Base-by-base conservation (phyloP, 2,888 invertebrate genomes). In the Diarsia brunnea region DNA sequence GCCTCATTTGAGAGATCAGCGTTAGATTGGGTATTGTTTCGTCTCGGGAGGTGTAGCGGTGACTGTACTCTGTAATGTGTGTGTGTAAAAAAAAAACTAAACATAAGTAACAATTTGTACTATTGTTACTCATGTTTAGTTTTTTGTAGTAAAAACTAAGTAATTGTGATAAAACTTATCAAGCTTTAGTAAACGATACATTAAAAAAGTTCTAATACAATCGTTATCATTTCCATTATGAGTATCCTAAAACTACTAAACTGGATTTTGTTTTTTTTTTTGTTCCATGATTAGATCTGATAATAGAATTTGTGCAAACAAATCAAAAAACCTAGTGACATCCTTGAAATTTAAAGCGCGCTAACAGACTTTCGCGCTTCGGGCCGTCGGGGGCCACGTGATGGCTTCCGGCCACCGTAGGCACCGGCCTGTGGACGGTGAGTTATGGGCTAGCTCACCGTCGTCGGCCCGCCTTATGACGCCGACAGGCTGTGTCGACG, bases 121-220 rank as follows among this genome's bases (percentile, higher is more conserved):
- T 72, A n/a, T 1, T 45, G n/a, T 27, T 43, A 19, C 11, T 0
- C 49, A n/a, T 2, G 11, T 11, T 10, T 19, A 16, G 16, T 8
- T 31, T 38, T 14, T 14, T 38, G 10, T 5, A 45, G 45, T 38
- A 11, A 43, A 27, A 60, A 69, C 21, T 2, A 38, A n/a, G 11
- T n/a, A 27, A 14, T 19, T 76, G 31, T 19, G n/a, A 47, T 24
- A 51, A 1, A 14, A 2, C 38, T 5, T 19, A 61, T 24, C 1
- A 60, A 60, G 45, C 21, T 78, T 68, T 61, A 60, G 31, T 21
- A 60, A 14, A 75, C 49, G 5, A 43, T 60, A 16, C 10, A 45
- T 43, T 12, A 60, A 66, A 75, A 49, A 24, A 5, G 11, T 55
- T 14, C 0, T 27, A 19, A 19, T 27, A 49, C 60, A n/a, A 1